Conservation (phyloP, 2,113 vertebrate species). For the Corvus hawaiiensis region DNA sequence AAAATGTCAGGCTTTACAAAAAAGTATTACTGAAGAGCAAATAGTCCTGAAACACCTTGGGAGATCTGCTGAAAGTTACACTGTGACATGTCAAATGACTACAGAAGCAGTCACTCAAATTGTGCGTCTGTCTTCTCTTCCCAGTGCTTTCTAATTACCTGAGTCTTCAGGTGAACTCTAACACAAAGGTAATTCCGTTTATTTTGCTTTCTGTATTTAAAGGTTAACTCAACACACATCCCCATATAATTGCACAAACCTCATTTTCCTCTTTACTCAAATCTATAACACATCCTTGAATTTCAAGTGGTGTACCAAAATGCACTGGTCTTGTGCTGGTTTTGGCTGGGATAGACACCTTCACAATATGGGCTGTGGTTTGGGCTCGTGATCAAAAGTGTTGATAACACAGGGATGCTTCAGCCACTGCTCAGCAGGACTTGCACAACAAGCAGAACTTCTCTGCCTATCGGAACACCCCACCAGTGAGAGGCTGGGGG, state of each 20-base stretch:
- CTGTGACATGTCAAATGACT: not conserved
- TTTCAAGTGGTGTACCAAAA: not conserved
- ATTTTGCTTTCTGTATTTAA: not conserved
- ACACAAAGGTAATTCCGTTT: not conserved
- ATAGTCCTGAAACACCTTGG: not conserved
- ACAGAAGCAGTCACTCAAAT: not conserved
- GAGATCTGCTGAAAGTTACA: not conserved
- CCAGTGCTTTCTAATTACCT: not conserved
- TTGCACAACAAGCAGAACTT: not conserved
- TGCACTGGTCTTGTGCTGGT: not conserved
- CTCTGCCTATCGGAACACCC: too few species aligned
- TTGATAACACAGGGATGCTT: not conserved
- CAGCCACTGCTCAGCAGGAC: not conserved
- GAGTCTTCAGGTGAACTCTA: not conserved
- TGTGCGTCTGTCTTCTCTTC: not conserved
- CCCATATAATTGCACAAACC: accelerated
- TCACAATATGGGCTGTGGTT: not conserved
- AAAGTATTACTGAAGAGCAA: not conserved
- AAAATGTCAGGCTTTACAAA: not conserved
- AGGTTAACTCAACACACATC: not conserved
- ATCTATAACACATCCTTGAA: not conserved
- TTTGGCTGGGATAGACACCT: not conserved
- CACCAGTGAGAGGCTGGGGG: not conserved
- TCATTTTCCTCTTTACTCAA: not conserved
- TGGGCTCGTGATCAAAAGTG: not conserved